phyloP scores from a whole-genome alignment of 1,140 invertebrate species.

The Orchestia grillus region DNA sequence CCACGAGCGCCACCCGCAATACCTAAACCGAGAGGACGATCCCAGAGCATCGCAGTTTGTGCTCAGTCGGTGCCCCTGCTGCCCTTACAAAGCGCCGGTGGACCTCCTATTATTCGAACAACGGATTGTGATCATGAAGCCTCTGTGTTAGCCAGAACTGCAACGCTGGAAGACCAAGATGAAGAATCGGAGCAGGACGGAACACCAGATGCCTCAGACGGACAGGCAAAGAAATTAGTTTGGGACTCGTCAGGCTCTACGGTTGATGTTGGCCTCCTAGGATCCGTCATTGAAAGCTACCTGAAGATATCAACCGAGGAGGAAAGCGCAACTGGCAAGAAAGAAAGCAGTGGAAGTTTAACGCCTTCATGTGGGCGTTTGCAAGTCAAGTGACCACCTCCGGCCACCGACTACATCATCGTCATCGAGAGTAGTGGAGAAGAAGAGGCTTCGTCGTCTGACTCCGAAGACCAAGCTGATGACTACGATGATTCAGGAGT shows the following conservation, averaged over 20 bases:
- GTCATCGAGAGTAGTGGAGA: slow-evolving; percentile 55
- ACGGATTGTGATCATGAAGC: slow-evolving; percentile 65
- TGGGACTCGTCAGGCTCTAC: slow-evolving; percentile 63
- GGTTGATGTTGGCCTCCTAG: slow-evolving; percentile 61
- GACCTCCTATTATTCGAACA: slow-evolving; percentile 62
- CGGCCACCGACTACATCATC: slow-evolving; percentile 31
- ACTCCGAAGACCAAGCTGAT: background rate
- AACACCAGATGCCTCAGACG: slow-evolving; percentile 40
- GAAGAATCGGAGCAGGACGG: slow-evolving; percentile 63
- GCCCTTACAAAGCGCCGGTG: slow-evolving; percentile 41
- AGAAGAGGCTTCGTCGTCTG: slow-evolving; percentile 35
- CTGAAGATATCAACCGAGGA: slow-evolving; percentile 60
- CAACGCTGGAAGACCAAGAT: slow-evolving; percentile 57
- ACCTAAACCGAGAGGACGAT: slow-evolving; percentile 61
- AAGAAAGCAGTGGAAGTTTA: slow-evolving; percentile 55
- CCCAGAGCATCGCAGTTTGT: slow-evolving; percentile 65
- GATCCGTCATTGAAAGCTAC: slow-evolving; percentile 65
- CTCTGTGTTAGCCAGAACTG: slow-evolving; percentile 28
- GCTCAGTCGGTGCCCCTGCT: slow-evolving; percentile 39
- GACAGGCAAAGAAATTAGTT: slow-evolving; percentile 26
- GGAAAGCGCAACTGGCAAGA: slow-evolving; percentile 45
- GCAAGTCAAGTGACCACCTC: slow-evolving; percentile 66
- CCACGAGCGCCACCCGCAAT: slow-evolving; percentile 23
- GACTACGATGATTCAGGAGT: slow-evolving; percentile 50
- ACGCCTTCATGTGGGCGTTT: slow-evolving; percentile 59